phyloP scores from a whole-genome alignment of 1,140 invertebrate genomes.

The Ctenoplectra terminalis region DNA sequence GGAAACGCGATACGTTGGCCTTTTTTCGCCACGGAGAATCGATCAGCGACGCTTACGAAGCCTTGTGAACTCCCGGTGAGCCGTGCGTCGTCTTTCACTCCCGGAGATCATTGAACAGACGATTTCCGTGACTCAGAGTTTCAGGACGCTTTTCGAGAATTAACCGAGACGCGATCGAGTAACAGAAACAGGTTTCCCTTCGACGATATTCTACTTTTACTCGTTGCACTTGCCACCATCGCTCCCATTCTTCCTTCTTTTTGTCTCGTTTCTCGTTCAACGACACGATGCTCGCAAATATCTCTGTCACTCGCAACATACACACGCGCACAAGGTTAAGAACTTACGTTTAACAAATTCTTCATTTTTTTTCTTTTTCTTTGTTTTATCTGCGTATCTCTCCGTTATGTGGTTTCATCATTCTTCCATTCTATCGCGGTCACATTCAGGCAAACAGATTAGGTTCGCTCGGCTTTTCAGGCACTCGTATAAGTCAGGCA shows the following conservation, averaged over 20 bases:
- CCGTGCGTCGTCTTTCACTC: neutral
- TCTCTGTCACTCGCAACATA: neutral
- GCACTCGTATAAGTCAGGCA: neutral
- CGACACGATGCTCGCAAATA: neutral
- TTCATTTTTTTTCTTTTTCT: neutral
- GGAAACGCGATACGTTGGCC: slow-evolving; percentile 10
- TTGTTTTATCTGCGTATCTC: slow-evolving; percentile 31
- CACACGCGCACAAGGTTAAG: slow-evolving; percentile 26
- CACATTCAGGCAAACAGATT: neutral
- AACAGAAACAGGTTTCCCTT: slow-evolving; percentile 23
- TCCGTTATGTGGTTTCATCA: slow-evolving; percentile 6
- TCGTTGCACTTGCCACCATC: slow-evolving; percentile 48
- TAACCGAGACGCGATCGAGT: slow-evolving; percentile 30
- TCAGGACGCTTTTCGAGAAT: slow-evolving; percentile 24
- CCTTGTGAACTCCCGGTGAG: neutral
- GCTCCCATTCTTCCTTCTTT: neutral
- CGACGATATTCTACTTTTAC: slow-evolving; percentile 20
- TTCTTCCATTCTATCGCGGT: neutral
- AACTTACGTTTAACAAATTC: slow-evolving; percentile 39
- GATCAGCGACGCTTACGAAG: neutral
- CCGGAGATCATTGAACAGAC: neutral
- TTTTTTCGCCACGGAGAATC: neutral
- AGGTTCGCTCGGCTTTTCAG: neutral
- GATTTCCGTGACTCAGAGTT: neutral
- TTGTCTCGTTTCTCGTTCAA: neutral